These are phyloP conservation scores for Protophormia terraenovae DNA, from an alignment of 2,888 invertebrate genomes.

Conservation along the genomic window DNA sequence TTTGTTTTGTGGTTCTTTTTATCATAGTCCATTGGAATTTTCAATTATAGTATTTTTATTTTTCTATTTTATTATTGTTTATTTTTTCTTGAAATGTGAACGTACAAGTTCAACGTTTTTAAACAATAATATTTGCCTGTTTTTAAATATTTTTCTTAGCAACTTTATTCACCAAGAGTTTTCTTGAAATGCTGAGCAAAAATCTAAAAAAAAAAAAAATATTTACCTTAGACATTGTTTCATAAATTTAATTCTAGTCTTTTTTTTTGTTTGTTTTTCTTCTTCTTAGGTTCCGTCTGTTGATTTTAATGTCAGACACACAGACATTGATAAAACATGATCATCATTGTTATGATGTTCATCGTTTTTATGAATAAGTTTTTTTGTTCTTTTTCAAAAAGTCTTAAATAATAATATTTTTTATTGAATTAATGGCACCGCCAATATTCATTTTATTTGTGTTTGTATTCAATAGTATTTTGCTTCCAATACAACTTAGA, in stretches of 20 bases:
- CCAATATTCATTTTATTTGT: background rate
- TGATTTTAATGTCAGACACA: constrained; percentile 61
- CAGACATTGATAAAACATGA: constrained; percentile 24
- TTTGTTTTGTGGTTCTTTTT: background rate
- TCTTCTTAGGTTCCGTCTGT: constrained; percentile 51
- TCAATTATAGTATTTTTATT: background rate
- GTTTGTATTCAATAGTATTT: no score
- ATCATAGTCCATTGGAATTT: background rate
- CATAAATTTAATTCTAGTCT: constrained; percentile 46
- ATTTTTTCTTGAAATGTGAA: constrained; percentile 39
- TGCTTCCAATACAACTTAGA: no score
- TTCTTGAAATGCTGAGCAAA: background rate
- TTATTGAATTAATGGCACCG: background rate
- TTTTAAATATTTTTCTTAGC: background rate
- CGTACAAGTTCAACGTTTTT: constrained; percentile 55
- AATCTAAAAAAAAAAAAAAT: no score
- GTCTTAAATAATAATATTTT: background rate
- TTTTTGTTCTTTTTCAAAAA: background rate
- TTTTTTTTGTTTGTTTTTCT: constrained; percentile 5
- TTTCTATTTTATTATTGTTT: background rate
- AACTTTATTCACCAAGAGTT: background rate
- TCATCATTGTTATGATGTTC: background rate
- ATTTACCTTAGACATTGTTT: constrained; percentile 42
- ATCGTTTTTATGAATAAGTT: background rate
- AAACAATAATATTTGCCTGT: background rate